phyloP scores from a whole-genome alignment of 2,888 invertebrate species.

The Abscondita cerata region DNA sequence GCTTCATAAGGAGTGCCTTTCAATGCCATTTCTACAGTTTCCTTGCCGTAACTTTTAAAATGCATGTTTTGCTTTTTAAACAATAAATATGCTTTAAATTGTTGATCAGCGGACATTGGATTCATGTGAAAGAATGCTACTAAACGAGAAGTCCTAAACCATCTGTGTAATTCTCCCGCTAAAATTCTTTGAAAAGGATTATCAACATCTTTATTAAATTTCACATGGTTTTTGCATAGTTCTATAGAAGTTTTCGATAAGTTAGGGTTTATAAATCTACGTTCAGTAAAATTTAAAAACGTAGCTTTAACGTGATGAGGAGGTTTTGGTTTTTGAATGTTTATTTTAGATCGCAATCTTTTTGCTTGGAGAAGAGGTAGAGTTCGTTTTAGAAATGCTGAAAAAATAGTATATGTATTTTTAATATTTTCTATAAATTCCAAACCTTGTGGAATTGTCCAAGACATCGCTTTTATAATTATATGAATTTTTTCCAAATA shows the following conservation, averaged over 20 bases:
- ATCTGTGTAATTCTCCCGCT: slow-evolving; percentile 73
- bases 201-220: slow-evolving; percentile 55
- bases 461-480: too few species aligned
- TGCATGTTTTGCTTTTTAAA: slow-evolving; percentile 74
- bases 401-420: neutral
- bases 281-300: slow-evolving; percentile 70
- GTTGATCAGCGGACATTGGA: slow-evolving; percentile 70
- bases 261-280: slow-evolving; percentile 63
- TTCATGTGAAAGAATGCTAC: slow-evolving; percentile 76
- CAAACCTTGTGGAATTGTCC: neutral
- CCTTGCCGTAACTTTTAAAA: slow-evolving; percentile 69
- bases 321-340: slow-evolving; percentile 75
- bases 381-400: slow-evolving; percentile 8
- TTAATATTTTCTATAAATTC: neutral
- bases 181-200: slow-evolving; percentile 78
- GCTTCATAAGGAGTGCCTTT: slow-evolving; percentile 72
- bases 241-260: slow-evolving; percentile 59
- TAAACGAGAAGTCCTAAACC: slow-evolving; percentile 75
- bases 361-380: slow-evolving; percentile 53
- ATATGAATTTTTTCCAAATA: neutral
- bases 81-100: slow-evolving; percentile 68
- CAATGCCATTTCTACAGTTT: slow-evolving; percentile 72
- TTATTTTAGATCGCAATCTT: slow-evolving; percentile 78
- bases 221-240: slow-evolving; percentile 60
- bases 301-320: slow-evolving; percentile 75